Percentiles rank a stretch among this genome's conserved stretches.
These are phyloP conservation scores for Athene noctua DNA, from an alignment of 2,113 vertebrate species.

Conservation along the genomic window DNA sequence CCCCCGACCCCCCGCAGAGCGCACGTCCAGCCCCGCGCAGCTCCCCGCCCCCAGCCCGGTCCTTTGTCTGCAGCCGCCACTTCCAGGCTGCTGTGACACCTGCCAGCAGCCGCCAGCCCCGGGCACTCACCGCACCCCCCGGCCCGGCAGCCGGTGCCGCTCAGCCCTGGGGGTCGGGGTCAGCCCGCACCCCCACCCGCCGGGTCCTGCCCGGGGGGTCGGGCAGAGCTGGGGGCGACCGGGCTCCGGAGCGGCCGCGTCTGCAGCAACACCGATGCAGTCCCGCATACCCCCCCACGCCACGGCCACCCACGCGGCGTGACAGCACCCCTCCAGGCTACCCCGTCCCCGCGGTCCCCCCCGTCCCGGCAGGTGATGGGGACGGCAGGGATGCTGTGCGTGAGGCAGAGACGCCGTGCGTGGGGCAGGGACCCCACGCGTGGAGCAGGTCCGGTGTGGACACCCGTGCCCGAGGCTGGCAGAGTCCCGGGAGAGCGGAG, in stretches of 20 bases:
- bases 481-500: background rate
- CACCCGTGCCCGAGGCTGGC: background rate
- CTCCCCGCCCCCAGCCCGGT: conserved; percentile 50
- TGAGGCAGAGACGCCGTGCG: background rate
- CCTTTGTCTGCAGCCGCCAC: conserved; percentile 62
- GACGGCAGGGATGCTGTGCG: background rate
- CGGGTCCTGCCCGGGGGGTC: background rate
- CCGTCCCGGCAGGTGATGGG: background rate
- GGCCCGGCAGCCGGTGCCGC: too few species aligned
- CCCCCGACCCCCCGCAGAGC: background rate
- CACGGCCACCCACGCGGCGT: background rate
- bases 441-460: background rate
- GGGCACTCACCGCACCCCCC: background rate
- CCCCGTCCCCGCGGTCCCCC: background rate
- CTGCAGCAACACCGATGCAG: background rate
- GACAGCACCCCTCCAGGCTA: background rate
- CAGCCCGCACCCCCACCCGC: background rate
- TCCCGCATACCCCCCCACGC: background rate
- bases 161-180: background rate
- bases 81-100: conserved; percentile 51
- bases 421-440: background rate
- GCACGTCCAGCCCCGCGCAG: conserved; percentile 23
- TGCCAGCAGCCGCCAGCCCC: background rate
- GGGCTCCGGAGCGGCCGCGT: background rate
- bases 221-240: background rate